Evolutionary conservation across 2,113 vertebrate genomes (phyloP).

Genomic region (Phylloscopus trochilus): DNA sequence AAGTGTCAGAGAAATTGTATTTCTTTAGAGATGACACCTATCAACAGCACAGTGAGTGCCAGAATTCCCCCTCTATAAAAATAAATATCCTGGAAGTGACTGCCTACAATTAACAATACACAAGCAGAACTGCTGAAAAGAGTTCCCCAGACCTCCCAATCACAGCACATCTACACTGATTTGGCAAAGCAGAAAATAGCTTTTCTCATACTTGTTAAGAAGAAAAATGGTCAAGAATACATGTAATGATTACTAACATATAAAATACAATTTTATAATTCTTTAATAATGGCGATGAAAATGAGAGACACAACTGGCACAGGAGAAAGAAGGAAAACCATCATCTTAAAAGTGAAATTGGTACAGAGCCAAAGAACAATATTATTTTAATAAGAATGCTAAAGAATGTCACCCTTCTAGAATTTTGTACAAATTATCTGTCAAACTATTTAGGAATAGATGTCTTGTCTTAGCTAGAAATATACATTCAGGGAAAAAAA

Average conservation of each 20-base stretch:
- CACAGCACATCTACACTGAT: not conserved
- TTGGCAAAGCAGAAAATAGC: not conserved
- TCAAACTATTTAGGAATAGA: not conserved
- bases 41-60: not conserved
- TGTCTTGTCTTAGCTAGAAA: not conserved
- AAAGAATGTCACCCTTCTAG: not conserved
- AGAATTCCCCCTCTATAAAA: not conserved
- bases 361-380: not conserved
- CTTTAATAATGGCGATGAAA: not conserved
- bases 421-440: not conserved
- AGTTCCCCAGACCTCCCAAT: not conserved
- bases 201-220: not conserved
- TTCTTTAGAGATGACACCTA: not conserved
- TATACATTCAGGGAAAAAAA: not conserved
- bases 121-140: not conserved
- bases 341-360: not conserved
- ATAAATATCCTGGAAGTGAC: not conserved
- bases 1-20: not conserved
- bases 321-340: not conserved
- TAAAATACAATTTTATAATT: not conserved
- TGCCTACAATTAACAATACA: not conserved
- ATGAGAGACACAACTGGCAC: not conserved
- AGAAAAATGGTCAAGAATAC: not conserved
- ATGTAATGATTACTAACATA: not conserved
- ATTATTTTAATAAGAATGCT: not conserved